These are phyloP conservation scores for Astreopora myriophthalma DNA, from an alignment of 64 coral and sea anemone species.

Conservation along the genomic window DNA sequence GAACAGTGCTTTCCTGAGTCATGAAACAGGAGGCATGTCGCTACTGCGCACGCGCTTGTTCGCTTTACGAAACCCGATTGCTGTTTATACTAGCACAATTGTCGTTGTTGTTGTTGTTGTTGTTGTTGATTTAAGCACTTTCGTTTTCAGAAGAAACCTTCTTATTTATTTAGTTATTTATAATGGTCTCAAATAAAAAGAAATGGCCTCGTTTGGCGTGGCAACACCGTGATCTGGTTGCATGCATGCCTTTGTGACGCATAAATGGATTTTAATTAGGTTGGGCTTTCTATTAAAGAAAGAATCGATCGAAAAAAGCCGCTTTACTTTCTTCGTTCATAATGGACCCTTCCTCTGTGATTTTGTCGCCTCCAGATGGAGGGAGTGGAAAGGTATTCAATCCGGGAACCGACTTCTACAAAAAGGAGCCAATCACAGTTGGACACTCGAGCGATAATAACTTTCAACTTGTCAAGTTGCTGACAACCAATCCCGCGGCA, in stretches of 20 bases:
- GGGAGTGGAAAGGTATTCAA: background rate
- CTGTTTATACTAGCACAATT: too few species aligned
- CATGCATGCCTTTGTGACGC: background rate
- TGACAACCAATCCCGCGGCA: conserved; percentile 71
- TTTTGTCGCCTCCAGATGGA: background rate
- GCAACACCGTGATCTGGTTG: too few species aligned
- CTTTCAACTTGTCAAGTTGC: conserved; percentile 57
- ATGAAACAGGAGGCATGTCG: too few species aligned
- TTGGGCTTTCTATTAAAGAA: background rate
- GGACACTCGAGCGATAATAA: conserved; percentile 30
- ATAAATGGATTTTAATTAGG: background rate
- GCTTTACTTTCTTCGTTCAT: background rate
- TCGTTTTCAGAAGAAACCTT: too few species aligned
- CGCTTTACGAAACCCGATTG: too few species aligned
- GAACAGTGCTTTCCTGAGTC: too few species aligned
- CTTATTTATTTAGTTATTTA: too few species aligned
- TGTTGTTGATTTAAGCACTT: too few species aligned
- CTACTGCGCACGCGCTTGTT: too few species aligned
- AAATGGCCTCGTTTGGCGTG: too few species aligned
- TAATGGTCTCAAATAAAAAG: too few species aligned
- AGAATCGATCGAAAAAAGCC: background rate
- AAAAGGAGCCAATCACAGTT: background rate
- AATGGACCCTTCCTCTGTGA: background rate
- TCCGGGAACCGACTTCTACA: background rate
- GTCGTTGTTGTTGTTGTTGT: too few species aligned